Conservation (phyloP, 2,113 vertebrate species). For the Anser brachyrhynchus region DNA sequence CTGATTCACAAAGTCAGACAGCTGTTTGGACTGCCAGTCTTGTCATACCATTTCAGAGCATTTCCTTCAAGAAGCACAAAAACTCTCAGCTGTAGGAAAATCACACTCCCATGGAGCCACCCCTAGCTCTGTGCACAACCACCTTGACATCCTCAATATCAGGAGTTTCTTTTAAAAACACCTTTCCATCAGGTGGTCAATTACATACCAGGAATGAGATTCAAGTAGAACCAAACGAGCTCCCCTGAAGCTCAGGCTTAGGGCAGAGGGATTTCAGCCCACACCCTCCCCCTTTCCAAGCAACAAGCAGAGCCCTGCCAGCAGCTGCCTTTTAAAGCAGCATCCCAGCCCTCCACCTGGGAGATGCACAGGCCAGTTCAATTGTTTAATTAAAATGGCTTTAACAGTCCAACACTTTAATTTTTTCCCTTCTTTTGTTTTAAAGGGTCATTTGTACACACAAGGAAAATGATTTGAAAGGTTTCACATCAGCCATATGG, state of each 20-base stretch:
- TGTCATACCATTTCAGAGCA: neutral
- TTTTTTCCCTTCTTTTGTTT: neutral
- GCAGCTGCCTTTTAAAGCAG: neutral
- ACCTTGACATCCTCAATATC: neutral
- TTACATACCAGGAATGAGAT: neutral
- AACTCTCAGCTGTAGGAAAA: neutral
- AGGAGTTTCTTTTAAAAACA: neutral
- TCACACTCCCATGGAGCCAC: accelerated
- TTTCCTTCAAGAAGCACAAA: neutral
- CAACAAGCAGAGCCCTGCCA: neutral
- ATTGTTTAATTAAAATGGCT: conserved; percentile 5
- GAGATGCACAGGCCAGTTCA: neutral
- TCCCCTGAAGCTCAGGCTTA: neutral
- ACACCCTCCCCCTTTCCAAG: neutral
- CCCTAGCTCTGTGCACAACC: neutral
- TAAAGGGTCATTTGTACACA: neutral
- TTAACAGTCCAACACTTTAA: neutral
- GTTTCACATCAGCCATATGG: conserved; percentile 6
- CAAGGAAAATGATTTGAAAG: neutral
- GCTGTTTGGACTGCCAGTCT: neutral
- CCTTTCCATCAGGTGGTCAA: neutral
- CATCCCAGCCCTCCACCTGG: neutral
- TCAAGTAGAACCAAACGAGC: accelerated
- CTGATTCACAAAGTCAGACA: neutral
- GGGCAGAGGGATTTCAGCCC: neutral